Evolutionary conservation across 1,140 invertebrate species (phyloP), one percentile per base, ranked within the genome.

Genomic region (Hyposmocoma kahamanoa): DNA sequence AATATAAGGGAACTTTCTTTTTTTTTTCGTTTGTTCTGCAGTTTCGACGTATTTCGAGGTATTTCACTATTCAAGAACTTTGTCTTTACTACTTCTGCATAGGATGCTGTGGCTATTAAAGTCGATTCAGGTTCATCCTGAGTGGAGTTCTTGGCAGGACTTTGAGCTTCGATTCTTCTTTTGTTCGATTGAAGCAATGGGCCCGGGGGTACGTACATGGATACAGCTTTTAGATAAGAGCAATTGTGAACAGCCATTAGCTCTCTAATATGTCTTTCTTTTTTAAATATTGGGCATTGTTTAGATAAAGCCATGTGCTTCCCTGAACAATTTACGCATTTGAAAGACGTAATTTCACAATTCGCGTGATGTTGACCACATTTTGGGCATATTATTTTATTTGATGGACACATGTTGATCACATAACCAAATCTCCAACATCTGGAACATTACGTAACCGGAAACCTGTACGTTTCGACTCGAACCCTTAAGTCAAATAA

Each of bases 321-420:
- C 9, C 43, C 43, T 8, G 13, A n/a, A 20, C 43, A 46, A 32
- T 46, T 46, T 11, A 10, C 11, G 13, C 43, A 46, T n/a, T 26
- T 46, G 13, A 28, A 34, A 9, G 2, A 13, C 6, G 18, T 32
- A 1, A 28, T 19, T 32, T 30, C 30, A 32, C 43, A 46, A 11
- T 46, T 46, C 1, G 13, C 24, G 15, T 46, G 43, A 26, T 32
- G 18, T 10, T n/a, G 13, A 9, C 10, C 18, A 32, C 43, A 46
- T 46, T 46, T 46, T 17, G 44, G 44, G 22, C 44, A 47, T 32
- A 32, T 34, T 20, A 32, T 18, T 38, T 36, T 47, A 4, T 34
- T 34, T 2, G 42, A 43, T 22, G 44, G 44, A 15, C 44, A 47
- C 9, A 38, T 15, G 3, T 36, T 47, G 11, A 15, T 15, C 22